Base-by-base conservation (phyloP, 2,113 vertebrate species). In the Cyprinus carpio region DNA sequence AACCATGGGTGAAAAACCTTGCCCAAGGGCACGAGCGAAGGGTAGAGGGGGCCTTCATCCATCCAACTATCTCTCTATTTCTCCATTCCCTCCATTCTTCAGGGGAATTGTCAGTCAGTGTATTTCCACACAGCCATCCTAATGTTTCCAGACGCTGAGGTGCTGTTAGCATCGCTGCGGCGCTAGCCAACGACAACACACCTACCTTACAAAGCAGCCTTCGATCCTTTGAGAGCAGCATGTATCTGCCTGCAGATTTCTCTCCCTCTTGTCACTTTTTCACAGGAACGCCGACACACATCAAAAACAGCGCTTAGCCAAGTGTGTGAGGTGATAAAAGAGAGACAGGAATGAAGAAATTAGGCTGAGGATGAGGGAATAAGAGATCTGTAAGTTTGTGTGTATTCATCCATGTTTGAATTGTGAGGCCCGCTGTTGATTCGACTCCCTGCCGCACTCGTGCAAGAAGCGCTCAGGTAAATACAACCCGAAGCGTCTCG, bases 21-120 rank as follows among this genome's bases (percentile, higher is more conserved):
- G 88, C 88, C 88, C 88, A 86, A 78, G 84, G 86, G 82, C 82
- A 84, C 25, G 8, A 77, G 75, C 43, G 56, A 58, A 81, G 86
- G 76, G 84, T 72, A 86, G 84, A 58, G 72, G 80, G 87, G 62
- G 71, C 89, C 90, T 91, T 72, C 88, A 88, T 88, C 89, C 86
- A 86, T 88, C 85, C 79, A 83, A 87, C 81, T 72, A 74, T 85
- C 65, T 43, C 13, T 86, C 74, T 51, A 23, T 81, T 69, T 69
- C 67, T 29, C 20, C 6, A 18, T 23, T 40, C 69, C 20, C 81
- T 84, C 34, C 29, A 25, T 62, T 82, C 69, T 83, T 84, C 71
- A 56, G 82, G 56, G 74, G 15, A 65, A 69, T 74, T 87, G 69
- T 84, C 81, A 43, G 65, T 54, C 69, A 74, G 77, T 82, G 10